Conservation (phyloP, 2,888 invertebrate species). For the Tetheella fluctuosa region DNA sequence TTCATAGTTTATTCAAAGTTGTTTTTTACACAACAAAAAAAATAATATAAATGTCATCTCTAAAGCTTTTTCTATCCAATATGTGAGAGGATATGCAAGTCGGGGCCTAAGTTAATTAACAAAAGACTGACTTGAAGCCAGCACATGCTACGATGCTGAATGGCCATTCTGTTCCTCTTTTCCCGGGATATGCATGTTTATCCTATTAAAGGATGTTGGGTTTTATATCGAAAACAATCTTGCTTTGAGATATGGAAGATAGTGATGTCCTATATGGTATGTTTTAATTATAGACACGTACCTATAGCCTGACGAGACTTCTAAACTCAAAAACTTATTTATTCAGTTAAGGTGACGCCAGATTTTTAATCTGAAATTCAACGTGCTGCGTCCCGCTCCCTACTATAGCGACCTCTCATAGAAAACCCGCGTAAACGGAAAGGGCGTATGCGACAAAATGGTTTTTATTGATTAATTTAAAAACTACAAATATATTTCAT, state of each 20-base stretch:
- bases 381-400: no score
- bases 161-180: conserved; percentile 9
- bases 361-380: no score
- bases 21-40: background rate
- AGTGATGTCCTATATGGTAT: background rate
- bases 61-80: conserved; percentile 42
- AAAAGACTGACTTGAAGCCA: conserved; percentile 63
- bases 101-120: conserved; percentile 76
- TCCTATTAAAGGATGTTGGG: conserved; percentile 1
- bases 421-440: no score
- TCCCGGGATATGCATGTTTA: conserved; percentile 8
- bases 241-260: background rate
- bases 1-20: no score
- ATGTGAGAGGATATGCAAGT: conserved; percentile 63
- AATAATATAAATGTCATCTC: conserved; percentile 39
- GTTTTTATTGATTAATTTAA: no score
- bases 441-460: no score
- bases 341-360: no score
- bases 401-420: no score
- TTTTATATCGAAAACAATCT: conserved; percentile 7
- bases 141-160: conserved; percentile 46
- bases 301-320: no score
- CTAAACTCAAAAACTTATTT: no score
- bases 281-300: background rate
- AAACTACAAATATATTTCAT: no score